A percentile compares a stretch with the other conserved stretches of the same genome.
These are phyloP conservation scores for Aphidius colemani DNA, from an alignment of 2,888 invertebrate species.

Conservation along the genomic window DNA sequence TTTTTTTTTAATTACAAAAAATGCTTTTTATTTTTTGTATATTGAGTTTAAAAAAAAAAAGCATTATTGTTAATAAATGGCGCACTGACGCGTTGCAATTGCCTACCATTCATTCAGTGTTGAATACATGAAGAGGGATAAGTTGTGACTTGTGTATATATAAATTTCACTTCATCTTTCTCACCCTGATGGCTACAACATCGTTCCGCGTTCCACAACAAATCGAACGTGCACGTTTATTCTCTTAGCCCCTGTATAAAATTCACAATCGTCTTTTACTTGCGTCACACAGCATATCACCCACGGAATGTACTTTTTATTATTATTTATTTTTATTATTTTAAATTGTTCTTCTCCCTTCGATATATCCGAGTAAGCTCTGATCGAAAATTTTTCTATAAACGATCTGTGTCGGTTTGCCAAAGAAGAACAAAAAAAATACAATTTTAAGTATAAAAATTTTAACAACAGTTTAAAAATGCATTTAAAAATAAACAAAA, in stretches of 20 bases:
- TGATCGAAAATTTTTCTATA: slow-evolving; percentile 24
- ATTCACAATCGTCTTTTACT: neutral
- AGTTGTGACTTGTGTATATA: neutral
- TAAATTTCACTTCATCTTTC: slow-evolving; percentile 17
- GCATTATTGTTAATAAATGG: neutral
- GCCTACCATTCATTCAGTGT: slow-evolving; percentile 30
- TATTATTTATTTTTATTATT: slow-evolving; percentile 16
- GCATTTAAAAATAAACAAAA: too few species aligned
- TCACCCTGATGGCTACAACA: slow-evolving; percentile 15
- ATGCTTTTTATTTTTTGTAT: slow-evolving; percentile 14
- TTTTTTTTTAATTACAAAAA: too few species aligned
- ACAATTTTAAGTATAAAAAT: too few species aligned
- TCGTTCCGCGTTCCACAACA: slow-evolving; percentile 8
- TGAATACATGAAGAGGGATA: neutral
- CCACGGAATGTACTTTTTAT: slow-evolving; percentile 32
- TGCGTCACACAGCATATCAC: slow-evolving; percentile 11
- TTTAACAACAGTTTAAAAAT: too few species aligned
- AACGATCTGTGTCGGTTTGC: slow-evolving; percentile 30
- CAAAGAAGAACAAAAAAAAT: slow-evolving; percentile 24
- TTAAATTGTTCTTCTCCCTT: slow-evolving; percentile 4
- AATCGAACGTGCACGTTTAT: slow-evolving; percentile 6
- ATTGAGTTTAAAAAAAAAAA: neutral
- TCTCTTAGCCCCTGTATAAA: neutral
- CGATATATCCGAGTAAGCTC: slow-evolving; percentile 6
- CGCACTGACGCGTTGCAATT: slow-evolving; percentile 27